Base-by-base conservation (phyloP, 2,888 invertebrate genomes). In the Agonopterix subpropinquella region DNA sequence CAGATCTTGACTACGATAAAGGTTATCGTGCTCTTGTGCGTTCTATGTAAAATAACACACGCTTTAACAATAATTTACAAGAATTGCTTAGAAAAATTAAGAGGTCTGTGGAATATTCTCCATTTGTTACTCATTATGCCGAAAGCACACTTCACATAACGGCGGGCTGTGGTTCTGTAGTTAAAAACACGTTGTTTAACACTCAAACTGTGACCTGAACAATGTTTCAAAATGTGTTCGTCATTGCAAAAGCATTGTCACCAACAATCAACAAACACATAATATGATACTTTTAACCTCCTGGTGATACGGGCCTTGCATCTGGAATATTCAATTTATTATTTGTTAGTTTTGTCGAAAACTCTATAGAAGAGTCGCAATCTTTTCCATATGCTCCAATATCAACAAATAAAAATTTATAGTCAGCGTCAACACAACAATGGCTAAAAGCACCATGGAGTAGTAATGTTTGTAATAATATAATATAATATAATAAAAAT, bases 251-350 rank as follows among this genome's bases (percentile, higher is more conserved):
- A 28, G 59, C 56, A 53, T 59, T 58, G 49, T 59, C 61, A 28
- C 39, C 62, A 47, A 64, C 58, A 49, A n/a, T n/a, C n/a, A n/a
- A n/a, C n/a, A n/a, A 64, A 56, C 18, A 62, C 59, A 57, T n/a
- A n/a, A n/a, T 53, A 61, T 46, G 53, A 56, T 44, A 54, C 43
- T 13, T 49, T 48, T 42, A 42, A 10, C 15, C 52, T 36, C 44
- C 45, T 41, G 48, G 51, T 49, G 53, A 48, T 41, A 53, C 44
- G 13, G 49, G 51, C 43, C 45, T 52, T 41, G 55, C 48, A 47
- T 51, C 11, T 47, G 55, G 57, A 41, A 57, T 47, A 44, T 50
- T 47, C 52, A 57, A 59, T 7, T 44, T 54, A 11, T 41, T 41
- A 11, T 45, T 48, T 52, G 43, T 44, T 45, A 59, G 15, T 8